Conservation (phyloP, 2,113 vertebrate genomes). For the Corythornis cristatus region DNA sequence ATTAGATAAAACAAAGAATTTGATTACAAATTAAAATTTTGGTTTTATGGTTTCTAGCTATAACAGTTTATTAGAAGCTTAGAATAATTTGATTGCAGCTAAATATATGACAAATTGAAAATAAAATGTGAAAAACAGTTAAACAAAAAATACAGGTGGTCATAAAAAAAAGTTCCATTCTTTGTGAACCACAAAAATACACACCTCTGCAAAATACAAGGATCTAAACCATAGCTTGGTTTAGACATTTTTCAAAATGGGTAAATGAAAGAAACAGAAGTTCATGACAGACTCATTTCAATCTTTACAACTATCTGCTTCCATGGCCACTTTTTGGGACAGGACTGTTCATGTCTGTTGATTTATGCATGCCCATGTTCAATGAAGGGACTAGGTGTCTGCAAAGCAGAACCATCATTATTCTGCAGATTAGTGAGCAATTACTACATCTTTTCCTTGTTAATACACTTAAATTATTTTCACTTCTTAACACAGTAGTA, state of each 20-base stretch:
- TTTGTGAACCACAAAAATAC: neutral
- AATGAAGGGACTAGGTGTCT: neutral
- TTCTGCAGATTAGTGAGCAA: neutral
- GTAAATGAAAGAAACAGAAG: neutral
- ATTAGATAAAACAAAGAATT: neutral
- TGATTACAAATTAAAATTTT: neutral
- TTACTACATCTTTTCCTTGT: neutral
- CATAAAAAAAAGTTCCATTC: neutral
- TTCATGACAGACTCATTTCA: neutral
- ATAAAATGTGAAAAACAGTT: neutral
- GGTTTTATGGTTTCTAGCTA: neutral
- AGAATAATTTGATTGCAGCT: neutral
- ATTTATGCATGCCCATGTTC: neutral
- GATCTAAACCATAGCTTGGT: neutral
- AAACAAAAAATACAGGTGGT: neutral
- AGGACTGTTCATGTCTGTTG: neutral
- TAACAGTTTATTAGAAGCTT: neutral
- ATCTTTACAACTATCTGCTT: neutral
- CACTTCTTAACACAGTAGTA: neutral
- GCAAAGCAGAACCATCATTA: neutral
- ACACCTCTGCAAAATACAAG: neutral
- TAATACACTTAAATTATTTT: neutral
- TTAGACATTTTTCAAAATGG: neutral
- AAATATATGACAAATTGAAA: neutral
- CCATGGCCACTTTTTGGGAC: neutral